phyloP scores from a whole-genome alignment of 2,888 invertebrate species.

The Nomada hirtipes region DNA sequence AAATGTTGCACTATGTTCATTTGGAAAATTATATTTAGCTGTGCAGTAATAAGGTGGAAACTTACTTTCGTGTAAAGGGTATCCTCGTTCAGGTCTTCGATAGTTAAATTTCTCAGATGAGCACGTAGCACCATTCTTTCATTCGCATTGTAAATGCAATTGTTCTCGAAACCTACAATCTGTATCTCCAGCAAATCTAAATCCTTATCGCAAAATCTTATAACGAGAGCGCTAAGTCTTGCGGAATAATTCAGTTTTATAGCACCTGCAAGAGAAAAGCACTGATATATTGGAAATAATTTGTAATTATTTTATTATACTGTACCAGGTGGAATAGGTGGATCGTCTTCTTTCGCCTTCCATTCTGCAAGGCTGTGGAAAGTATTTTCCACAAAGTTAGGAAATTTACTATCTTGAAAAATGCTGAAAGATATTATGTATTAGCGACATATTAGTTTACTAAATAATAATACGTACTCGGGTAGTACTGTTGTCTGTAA shows the following conservation, averaged over 20 bases:
- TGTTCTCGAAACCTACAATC: constrained; percentile 89
- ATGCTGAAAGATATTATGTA: constrained; percentile 66
- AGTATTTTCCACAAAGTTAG: constrained; percentile 67
- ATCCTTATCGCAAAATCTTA: constrained; percentile 90
- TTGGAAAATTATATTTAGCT: not conserved
- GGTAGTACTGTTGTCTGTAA: too few species aligned
- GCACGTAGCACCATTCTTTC: constrained; percentile 91
- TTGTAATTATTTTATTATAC: constrained; percentile 1
- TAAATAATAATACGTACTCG: not conserved
- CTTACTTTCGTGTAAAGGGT: constrained; percentile 91
- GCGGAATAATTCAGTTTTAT: constrained; percentile 86
- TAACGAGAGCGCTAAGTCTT: constrained; percentile 87
- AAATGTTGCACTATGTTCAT: constrained; percentile 29
- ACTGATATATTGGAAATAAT: not conserved
- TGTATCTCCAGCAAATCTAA: constrained; percentile 89
- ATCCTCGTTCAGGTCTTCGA: constrained; percentile 90
- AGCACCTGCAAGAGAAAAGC: constrained; percentile 80
- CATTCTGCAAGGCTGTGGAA: constrained; percentile 69
- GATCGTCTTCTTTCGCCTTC: constrained; percentile 84
- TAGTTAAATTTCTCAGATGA: constrained; percentile 88
- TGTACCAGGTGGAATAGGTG: constrained; percentile 90
- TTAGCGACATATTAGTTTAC: not conserved
- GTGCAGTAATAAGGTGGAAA: not conserved
- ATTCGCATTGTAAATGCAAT: constrained; percentile 91
- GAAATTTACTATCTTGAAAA: constrained; percentile 68